Conservation (phyloP, 2,797 vertebrate species). For the Vireo griseus region DNA sequence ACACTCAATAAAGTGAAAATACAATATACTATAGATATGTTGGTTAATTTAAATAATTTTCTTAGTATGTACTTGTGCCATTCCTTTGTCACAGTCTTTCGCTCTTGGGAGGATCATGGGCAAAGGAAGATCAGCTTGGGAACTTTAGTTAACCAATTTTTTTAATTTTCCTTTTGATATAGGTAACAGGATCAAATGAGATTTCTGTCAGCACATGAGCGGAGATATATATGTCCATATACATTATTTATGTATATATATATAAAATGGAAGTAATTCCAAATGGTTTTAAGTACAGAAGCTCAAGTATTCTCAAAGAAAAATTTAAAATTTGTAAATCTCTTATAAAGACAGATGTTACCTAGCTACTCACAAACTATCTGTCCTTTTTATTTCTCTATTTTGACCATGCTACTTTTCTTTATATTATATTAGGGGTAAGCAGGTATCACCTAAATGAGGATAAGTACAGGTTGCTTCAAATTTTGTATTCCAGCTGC, state of each 20-base stretch:
- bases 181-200: not conserved
- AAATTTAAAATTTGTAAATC: not conserved
- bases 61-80: not conserved
- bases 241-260: not conserved
- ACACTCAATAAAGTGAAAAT: not conserved
- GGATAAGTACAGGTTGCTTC: not conserved
- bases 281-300: not conserved
- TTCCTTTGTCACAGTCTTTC: not conserved
- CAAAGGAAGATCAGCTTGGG: not conserved
- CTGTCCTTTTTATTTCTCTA: not conserved
- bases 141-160: not conserved
- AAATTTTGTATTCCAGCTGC: not conserved
- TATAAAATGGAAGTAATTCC: not conserved
- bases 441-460: not conserved
- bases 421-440: not conserved
- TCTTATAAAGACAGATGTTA: not conserved
- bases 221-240: too few relatives aligned
- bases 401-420: not conserved
- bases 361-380: not conserved
- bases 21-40: not conserved
- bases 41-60: slow-evolving; percentile 19
- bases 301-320: not conserved
- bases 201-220: not conserved
- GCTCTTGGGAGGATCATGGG: not conserved
- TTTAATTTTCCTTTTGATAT: not conserved